Evolutionary conservation across 1,140 invertebrate genomes (phyloP).

Genomic region (Platyscapa corneri): DNA sequence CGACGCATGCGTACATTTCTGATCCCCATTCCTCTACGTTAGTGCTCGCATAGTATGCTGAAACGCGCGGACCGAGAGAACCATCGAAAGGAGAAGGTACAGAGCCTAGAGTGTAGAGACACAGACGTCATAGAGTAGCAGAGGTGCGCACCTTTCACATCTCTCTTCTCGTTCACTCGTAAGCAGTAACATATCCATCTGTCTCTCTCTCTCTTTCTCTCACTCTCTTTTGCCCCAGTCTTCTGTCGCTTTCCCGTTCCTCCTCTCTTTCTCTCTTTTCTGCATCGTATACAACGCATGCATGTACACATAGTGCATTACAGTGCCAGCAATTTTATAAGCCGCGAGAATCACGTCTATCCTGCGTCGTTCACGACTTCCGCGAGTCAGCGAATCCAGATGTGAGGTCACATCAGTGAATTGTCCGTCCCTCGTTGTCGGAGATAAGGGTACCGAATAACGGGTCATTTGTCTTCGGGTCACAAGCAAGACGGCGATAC

Average conservation of each 20-base stretch:
- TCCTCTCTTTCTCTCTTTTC: neutral
- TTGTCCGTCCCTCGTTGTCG: neutral
- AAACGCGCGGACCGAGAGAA: conserved; percentile 16
- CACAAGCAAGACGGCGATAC: neutral
- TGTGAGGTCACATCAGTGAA: neutral
- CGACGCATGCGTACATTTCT: conserved; percentile 33
- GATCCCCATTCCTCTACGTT: neutral
- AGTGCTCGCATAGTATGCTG: neutral
- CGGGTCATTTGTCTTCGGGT: neutral
- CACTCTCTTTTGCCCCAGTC: no score
- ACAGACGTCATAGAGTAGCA: neutral
- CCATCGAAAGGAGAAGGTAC: neutral
- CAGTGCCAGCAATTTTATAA: neutral
- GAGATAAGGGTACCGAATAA: neutral
- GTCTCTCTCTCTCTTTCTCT: neutral
- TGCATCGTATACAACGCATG: neutral
- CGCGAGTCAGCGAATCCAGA: neutral
- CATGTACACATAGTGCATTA: neutral
- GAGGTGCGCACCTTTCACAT: neutral
- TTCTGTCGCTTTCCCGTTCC: neutral
- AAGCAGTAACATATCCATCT: neutral
- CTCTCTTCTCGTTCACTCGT: neutral
- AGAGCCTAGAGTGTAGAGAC: neutral
- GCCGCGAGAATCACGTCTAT: neutral
- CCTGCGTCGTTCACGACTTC: neutral